These are phyloP conservation scores for Monopterus albus DNA, from an alignment of 2,113 vertebrate species.

Conservation along the genomic window DNA sequence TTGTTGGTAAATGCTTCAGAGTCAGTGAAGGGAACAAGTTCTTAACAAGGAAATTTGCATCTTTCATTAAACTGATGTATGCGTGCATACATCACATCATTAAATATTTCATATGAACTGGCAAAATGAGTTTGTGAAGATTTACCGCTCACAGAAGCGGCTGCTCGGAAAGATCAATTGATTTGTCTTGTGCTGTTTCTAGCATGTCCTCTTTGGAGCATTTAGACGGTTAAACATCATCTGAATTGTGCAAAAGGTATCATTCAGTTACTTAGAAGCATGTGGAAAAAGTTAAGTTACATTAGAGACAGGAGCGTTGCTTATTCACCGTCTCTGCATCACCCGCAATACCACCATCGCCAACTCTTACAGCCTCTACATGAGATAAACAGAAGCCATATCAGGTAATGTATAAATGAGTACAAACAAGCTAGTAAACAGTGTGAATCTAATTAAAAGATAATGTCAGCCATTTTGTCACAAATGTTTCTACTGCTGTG, in stretches of 20 bases:
- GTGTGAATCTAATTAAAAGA: constrained; percentile 86
- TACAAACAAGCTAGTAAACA: constrained; percentile 78
- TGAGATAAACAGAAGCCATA: constrained; percentile 68
- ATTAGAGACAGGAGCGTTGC: constrained; percentile 19
- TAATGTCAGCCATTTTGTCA: constrained; percentile 80
- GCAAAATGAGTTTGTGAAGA: constrained; percentile 67
- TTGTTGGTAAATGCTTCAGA: constrained; percentile 71
- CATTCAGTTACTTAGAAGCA: constrained; percentile 12
- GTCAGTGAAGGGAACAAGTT: constrained; percentile 70
- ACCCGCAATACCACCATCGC: constrained; percentile 53
- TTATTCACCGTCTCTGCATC: constrained; percentile 29
- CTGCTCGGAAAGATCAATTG: constrained; percentile 54
- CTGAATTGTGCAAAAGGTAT: constrained; percentile 30
- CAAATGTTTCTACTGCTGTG: constrained; percentile 65
- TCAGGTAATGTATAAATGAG: constrained; percentile 75
- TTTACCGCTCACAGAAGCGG: constrained; percentile 64
- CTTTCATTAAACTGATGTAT: constrained; percentile 85
- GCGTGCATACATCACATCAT: constrained; percentile 70
- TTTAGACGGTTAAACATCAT: constrained; percentile 43
- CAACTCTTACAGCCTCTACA: constrained; percentile 48
- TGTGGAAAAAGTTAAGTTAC: constrained; percentile 1
- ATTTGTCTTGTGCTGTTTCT: constrained; percentile 21
- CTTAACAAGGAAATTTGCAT: constrained; percentile 86
- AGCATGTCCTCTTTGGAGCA: constrained; percentile 50
- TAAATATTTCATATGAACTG: constrained; percentile 67